Evolutionary conservation across 2,113 vertebrate genomes (phyloP).

Genomic region (Pelodiscus sinensis): DNA sequence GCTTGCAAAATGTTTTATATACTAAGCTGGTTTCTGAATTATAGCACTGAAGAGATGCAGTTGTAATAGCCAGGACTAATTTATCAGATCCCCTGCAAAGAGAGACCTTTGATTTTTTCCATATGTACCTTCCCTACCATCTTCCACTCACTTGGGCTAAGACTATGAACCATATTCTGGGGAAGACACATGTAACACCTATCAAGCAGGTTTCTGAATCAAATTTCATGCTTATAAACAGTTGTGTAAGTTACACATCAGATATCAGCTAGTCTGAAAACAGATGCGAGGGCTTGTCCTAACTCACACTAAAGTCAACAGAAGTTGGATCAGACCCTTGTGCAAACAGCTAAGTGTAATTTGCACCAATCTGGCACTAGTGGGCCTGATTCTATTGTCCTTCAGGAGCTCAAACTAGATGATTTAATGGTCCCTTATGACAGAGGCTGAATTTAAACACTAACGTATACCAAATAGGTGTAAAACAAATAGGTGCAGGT

Average conservation of each 20-base stretch:
- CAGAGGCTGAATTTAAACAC: neutral
- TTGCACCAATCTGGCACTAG: accelerated
- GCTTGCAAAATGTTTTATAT: neutral
- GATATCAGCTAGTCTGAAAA: neutral
- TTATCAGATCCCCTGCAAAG: neutral
- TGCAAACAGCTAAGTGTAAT: neutral
- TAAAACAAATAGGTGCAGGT: too few relatives aligned
- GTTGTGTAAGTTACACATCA: accelerated
- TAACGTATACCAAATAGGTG: neutral
- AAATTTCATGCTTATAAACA: accelerated
- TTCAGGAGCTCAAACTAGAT: neutral
- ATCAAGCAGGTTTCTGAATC: neutral
- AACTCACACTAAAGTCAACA: neutral
- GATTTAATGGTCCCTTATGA: neutral
- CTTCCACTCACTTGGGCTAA: neutral
- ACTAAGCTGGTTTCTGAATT: neutral
- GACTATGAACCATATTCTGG: neutral
- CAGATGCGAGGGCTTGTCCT: neutral
- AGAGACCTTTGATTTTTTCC: neutral
- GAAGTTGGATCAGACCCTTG: neutral
- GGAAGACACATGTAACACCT: neutral
- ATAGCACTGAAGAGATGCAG: neutral
- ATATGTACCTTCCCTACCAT: neutral
- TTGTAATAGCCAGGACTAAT: neutral
- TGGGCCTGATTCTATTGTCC: neutral